Percentiles rank a stretch among this genome's conserved stretches.
phyloP scores from a whole-genome alignment of 2,113 vertebrate genomes.

The Proteles cristata region DNA sequence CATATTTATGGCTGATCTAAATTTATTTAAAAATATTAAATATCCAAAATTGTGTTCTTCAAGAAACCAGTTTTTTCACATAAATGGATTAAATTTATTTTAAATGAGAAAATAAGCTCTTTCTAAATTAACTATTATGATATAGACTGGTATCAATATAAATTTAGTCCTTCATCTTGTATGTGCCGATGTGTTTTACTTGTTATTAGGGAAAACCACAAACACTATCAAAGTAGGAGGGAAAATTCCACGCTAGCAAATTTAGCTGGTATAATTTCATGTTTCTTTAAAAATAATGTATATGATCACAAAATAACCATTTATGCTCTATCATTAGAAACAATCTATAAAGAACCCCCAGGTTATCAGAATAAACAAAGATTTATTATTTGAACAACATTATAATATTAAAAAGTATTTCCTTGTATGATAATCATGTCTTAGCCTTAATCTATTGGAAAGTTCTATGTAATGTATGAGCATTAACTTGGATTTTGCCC shows the following conservation, averaged over 20 bases:
- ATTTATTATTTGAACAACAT: background rate
- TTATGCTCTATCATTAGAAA: background rate
- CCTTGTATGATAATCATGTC: background rate
- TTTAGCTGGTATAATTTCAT: background rate
- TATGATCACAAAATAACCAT: conserved; percentile 17
- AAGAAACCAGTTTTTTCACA: conserved; percentile 20
- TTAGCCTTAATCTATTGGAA: background rate
- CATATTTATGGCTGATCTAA: background rate
- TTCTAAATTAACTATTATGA: background rate
- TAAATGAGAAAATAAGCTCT: background rate
- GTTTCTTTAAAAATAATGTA: conserved; percentile 18
- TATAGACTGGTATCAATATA: background rate
- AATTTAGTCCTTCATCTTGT: background rate
- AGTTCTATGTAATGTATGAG: background rate
- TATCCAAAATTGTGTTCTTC: background rate
- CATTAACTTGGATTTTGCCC: background rate
- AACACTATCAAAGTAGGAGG: background rate
- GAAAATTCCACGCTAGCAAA: background rate
- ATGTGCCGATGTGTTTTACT: background rate
- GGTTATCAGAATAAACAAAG: background rate
- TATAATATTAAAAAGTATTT: conserved; percentile 40
- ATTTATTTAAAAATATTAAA: conserved; percentile 22
- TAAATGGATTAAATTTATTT: conserved; percentile 27
- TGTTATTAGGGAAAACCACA: background rate
- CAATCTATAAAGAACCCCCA: background rate